Evolutionary conservation across 2,888 invertebrate species (phyloP).

Genomic region (Strigamia maritima): DNA sequence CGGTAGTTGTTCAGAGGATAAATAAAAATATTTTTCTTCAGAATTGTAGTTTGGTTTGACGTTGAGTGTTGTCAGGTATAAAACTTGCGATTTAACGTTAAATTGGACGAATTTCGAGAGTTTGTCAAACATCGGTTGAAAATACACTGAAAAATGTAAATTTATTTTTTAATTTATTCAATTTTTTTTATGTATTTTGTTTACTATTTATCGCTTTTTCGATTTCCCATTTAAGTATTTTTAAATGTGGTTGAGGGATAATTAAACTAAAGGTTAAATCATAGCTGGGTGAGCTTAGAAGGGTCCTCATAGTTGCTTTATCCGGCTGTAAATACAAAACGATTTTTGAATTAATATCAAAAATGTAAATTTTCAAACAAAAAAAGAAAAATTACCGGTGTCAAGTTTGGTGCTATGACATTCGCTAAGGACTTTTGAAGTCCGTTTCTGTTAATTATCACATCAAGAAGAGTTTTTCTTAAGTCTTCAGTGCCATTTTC

Average conservation of each 20-base stretch:
- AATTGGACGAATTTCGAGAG: constrained; percentile 53
- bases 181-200: constrained; percentile 38
- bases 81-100: constrained; percentile 67
- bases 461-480: neutral
- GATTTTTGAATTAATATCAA: no score
- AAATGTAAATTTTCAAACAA: no score
- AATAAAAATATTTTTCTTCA: constrained; percentile 61
- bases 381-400: no score
- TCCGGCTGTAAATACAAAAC: neutral
- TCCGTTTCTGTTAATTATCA: neutral
- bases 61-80: constrained; percentile 75
- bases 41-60: constrained; percentile 64
- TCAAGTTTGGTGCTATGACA: neutral
- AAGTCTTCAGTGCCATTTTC: neutral
- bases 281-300: constrained; percentile 59
- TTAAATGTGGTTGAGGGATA: constrained; percentile 72
- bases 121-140: constrained; percentile 71
- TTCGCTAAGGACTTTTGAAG: neutral
- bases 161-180: neutral
- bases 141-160: constrained; percentile 62
- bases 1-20: constrained; percentile 69
- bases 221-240: constrained; percentile 68
- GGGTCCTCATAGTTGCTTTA: constrained; percentile 24
- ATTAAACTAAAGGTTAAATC: constrained; percentile 79
- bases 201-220: constrained; percentile 65